Evolutionary conservation across 2,888 invertebrate species (phyloP).

Genomic region (Mantis religiosa): DNA sequence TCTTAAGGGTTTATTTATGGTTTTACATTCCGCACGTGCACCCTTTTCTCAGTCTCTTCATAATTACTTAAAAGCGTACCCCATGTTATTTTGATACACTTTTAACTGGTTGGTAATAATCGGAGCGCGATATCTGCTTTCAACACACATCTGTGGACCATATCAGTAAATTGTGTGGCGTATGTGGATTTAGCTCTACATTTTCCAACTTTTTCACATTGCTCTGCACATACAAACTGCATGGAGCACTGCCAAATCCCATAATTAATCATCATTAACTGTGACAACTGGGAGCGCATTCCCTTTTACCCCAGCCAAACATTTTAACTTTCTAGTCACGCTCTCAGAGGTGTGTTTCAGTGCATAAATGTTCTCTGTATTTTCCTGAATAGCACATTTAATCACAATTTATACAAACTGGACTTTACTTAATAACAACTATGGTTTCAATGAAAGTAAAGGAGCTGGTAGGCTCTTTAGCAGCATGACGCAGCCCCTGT

Average conservation of each 20-base stretch:
- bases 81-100: not conserved
- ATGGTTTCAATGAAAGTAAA: no score
- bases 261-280: not conserved
- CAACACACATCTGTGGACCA: not conserved
- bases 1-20: no score
- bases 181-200: not conserved
- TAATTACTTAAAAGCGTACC: no score
- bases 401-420: no score
- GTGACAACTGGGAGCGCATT: not conserved
- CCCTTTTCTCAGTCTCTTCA: no score
- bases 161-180: not conserved
- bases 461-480: no score
- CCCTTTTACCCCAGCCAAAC: not conserved
- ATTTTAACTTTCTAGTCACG: not conserved
- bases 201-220: not conserved
- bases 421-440: no score
- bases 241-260: not conserved
- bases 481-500: no score
- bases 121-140: not conserved
- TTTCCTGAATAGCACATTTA: not conserved
- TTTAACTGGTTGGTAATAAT: not conserved
- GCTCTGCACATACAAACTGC: not conserved
- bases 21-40: no score
- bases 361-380: not conserved
- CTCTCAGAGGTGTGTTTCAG: not conserved